Percentiles rank a stretch among this genome's conserved stretches.
phyloP scores from a whole-genome alignment of 2,888 invertebrate genomes.

The Drosophila mimetica region DNA sequence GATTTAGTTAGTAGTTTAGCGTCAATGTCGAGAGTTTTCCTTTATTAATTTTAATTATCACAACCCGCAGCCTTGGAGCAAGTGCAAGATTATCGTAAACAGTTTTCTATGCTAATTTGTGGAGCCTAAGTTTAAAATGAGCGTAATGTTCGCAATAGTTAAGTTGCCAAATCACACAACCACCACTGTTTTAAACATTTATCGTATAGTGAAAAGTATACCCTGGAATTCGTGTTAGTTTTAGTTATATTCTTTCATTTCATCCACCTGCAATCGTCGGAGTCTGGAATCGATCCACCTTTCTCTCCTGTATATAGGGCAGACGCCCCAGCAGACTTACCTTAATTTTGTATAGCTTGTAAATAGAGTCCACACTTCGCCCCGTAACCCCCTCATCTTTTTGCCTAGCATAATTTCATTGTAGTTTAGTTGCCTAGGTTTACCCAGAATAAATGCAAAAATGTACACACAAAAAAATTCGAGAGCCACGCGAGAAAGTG shows the following conservation, averaged over 20 bases:
- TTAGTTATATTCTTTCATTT: conserved; percentile 10
- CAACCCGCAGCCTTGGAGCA: conserved; percentile 36
- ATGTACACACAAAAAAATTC: conserved; percentile 7
- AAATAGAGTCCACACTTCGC: conserved; percentile 29
- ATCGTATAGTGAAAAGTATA: conserved; percentile 25
- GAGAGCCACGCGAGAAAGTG: neutral
- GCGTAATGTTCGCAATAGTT: conserved; percentile 9
- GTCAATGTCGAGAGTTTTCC: conserved; percentile 39
- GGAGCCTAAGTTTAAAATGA: conserved; percentile 16
- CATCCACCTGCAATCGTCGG: conserved; percentile 6
- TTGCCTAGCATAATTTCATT: conserved; percentile 35
- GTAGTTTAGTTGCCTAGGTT: conserved; percentile 53
- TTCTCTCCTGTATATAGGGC: conserved; percentile 37
- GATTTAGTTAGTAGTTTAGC: conserved; percentile 64
- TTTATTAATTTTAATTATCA: conserved; percentile 1
- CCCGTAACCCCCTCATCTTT: conserved; percentile 2
- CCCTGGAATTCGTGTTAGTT: conserved; percentile 33
- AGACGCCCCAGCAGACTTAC: conserved; percentile 16
- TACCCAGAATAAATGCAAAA: conserved; percentile 5
- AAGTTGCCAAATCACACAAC: conserved; percentile 37
- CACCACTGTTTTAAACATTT: conserved; percentile 32
- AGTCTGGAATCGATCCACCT: conserved; percentile 1
- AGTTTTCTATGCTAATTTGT: conserved; percentile 19
- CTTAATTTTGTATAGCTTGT: conserved; percentile 49
- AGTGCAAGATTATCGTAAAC: conserved; percentile 69